These are phyloP conservation scores for Chionis minor DNA, from an alignment of 2,113 vertebrate genomes.

Conservation along the genomic window DNA sequence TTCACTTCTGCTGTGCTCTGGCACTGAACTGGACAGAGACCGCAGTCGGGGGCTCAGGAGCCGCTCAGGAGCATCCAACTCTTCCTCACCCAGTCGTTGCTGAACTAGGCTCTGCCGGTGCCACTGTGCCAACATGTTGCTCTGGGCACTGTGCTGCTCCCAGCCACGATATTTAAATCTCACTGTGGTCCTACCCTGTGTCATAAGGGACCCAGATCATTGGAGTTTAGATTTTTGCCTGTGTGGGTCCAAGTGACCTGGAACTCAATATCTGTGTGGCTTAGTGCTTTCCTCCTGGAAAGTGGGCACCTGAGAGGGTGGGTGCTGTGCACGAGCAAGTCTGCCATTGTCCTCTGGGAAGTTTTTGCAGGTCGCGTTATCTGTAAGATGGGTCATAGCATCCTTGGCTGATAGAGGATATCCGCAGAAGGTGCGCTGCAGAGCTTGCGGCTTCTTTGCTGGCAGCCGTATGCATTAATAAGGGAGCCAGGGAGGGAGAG, in stretches of 20 bases:
- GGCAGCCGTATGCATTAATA: background rate
- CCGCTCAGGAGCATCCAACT: too few relatives aligned
- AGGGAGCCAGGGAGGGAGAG: background rate
- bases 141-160: background rate
- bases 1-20: background rate
- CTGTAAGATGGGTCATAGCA: background rate
- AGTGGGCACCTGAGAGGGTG: background rate
- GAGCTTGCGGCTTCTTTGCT: background rate
- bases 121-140: background rate
- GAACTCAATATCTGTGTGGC: background rate
- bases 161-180: background rate
- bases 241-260: background rate
- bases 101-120: background rate
- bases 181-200: rapidly evolving
- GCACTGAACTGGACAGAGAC: rapidly evolving
- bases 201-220: background rate
- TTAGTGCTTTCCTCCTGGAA: background rate
- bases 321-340: background rate
- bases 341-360: background rate
- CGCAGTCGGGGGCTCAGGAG: background rate
- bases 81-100: background rate
- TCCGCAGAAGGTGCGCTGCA: background rate
- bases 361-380: background rate
- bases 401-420: background rate
- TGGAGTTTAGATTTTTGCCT: background rate